phyloP scores from a whole-genome alignment of 2,888 invertebrate species.

The Agrotis segetum region DNA sequence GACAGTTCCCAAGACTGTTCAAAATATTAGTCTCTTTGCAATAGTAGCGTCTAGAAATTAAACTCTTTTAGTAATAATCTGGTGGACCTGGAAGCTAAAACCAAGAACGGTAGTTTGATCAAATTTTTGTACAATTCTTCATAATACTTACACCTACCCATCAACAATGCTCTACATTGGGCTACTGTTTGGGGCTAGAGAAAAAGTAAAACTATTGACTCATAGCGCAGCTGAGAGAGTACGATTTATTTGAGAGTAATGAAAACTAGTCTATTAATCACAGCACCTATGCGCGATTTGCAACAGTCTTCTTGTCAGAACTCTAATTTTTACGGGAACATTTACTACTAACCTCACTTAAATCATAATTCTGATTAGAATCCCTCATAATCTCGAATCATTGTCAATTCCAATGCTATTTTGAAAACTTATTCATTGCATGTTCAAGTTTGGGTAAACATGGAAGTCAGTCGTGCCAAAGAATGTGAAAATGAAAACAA shows the following conservation, averaged over 20 bases:
- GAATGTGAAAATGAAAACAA: conserved; percentile 20
- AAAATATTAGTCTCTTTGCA: conserved; percentile 7
- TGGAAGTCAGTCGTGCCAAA: conserved; percentile 2
- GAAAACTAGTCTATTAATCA: background rate
- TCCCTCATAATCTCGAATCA: background rate
- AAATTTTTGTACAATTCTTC: no score
- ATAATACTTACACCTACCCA: no score
- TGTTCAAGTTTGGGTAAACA: background rate
- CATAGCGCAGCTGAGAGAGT: no score
- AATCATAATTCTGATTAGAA: background rate
- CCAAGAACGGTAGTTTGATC: no score
- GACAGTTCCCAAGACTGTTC: conserved; percentile 19
- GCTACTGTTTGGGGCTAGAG: no score
- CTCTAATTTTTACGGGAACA: background rate
- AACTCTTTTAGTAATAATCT: background rate
- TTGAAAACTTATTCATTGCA: background rate
- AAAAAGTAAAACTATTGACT: no score
- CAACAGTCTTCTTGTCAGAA: background rate
- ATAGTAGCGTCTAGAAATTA: conserved; percentile 15
- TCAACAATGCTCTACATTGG: no score
- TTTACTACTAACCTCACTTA: background rate
- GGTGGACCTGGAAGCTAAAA: no score
- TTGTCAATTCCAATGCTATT: background rate
- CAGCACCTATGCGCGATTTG: background rate
- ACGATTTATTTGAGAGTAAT: no score